Evolutionary conservation across 2,888 invertebrate genomes (phyloP), one percentile per base, ranked within the genome.

Genomic region (Lithophane ornitopus): DNA sequence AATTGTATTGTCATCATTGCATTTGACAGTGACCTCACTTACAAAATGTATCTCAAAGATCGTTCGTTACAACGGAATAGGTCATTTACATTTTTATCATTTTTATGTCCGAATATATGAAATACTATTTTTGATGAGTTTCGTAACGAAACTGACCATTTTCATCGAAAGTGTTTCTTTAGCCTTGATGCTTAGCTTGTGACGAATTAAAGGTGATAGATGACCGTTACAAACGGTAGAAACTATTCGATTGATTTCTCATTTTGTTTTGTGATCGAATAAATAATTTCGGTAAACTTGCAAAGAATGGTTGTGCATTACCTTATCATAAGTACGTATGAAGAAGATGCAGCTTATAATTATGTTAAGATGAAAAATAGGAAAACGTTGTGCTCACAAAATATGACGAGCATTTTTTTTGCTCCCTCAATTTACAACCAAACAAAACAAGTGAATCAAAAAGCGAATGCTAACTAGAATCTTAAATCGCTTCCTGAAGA

Each of bases 11-110:
- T n/a, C n/a, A n/a, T n/a, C n/a, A n/a, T n/a, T n/a, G n/a, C 44
- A 63, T 85, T 75, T 83, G 82, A 88, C 89, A 87, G 69, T 86
- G 85, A 87, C 84, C 87, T 80, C 65, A 69, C 75, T 91, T 90
- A 84, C 89, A 88, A 90, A 91, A 92, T 88, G 67, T 83, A 84
- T 85, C 86, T 84, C 81, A 76, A 81, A 87, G 82, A 89, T 88
- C 80, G 65, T 76, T 81, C 73, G 85, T 91, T 91, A 88, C 90
- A 88, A 92, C 88, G 79, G 80, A 80, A 84, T 65, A 74, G 70
- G 74, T 82, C 77, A 92, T 93, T 92, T 89, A 88, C 90, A 93
- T 93, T 90, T 91, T 89, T 88, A 91, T 90, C 90, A 93, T 93
- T 90, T 91, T 89, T 88, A 91, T 90, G 83, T 81, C 79, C 84